phyloP scores from a whole-genome alignment of 2,888 invertebrate species.

The Pilophorus perplexus region DNA sequence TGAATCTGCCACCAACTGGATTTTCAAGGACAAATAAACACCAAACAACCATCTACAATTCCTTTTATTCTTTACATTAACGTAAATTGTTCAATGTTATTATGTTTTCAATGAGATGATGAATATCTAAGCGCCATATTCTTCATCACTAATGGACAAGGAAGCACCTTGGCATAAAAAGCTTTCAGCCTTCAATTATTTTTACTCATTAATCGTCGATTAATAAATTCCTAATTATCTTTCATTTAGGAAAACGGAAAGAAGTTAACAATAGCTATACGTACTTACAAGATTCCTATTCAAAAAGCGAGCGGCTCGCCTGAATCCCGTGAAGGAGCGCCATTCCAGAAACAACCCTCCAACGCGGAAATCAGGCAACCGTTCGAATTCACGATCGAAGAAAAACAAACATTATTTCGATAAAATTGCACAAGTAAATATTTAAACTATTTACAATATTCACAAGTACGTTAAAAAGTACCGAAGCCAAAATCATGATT shows the following conservation, averaged over 20 bases:
- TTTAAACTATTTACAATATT: conserved; percentile 38
- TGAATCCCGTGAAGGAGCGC: too few relatives aligned
- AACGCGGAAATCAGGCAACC: too few relatives aligned
- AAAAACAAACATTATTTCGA: conserved; percentile 12
- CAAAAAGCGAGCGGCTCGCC: too few relatives aligned
- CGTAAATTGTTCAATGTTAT: conserved; percentile 23
- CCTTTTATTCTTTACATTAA: conserved; percentile 18
- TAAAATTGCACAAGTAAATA: conserved; percentile 32
- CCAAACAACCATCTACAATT: background rate
- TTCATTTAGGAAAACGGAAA: background rate
- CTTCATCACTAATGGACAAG: conserved; percentile 19
- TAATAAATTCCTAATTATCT: conserved; percentile 2
- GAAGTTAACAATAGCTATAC: conserved; percentile 9
- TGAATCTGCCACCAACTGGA: too few relatives aligned
- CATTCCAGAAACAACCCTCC: too few relatives aligned
- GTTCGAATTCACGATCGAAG: background rate
- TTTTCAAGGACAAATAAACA: background rate
- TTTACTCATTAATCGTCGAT: background rate
- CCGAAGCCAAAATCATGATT: conserved; percentile 20
- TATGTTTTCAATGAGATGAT: conserved; percentile 5
- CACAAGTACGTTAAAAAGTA: conserved; percentile 36
- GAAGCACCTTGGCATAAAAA: conserved; percentile 30
- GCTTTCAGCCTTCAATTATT: conserved; percentile 30
- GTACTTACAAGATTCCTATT: too few relatives aligned
- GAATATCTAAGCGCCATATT: conserved; percentile 7